These are phyloP conservation scores for Xylophagus ater DNA, from an alignment of 2,888 invertebrate species.

Conservation along the genomic window DNA sequence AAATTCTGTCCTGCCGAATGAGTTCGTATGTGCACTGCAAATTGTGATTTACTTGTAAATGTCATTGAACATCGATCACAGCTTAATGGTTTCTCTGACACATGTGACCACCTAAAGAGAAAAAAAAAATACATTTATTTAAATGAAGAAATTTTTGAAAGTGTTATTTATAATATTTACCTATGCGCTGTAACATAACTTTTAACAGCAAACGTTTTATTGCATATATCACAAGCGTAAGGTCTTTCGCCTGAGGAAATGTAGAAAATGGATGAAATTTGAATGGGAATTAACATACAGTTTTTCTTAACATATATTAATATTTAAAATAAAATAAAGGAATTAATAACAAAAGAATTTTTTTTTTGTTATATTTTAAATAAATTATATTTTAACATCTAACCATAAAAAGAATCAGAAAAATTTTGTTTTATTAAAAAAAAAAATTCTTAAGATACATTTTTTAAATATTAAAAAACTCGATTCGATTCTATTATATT, in stretches of 20 bases:
- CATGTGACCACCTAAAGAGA: constrained; percentile 56
- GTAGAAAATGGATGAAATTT: constrained; percentile 3
- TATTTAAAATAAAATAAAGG: neutral
- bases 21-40: constrained; percentile 63
- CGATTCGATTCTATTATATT: constrained; percentile 19
- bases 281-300: no score
- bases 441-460: constrained; percentile 7
- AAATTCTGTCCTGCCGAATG: constrained; percentile 58
- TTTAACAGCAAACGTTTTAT: constrained; percentile 69
- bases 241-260: constrained; percentile 54
- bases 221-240: constrained; percentile 67
- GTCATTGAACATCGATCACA: constrained; percentile 63
- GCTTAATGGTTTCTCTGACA: constrained; percentile 60
- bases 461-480: constrained; percentile 8
- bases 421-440: neutral
- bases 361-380: neutral
- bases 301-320: no score
- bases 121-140: neutral
- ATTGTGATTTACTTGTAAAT: constrained; percentile 63
- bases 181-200: constrained; percentile 70
- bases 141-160: neutral
- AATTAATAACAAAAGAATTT: neutral
- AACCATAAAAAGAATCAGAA: constrained; percentile 19
- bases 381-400: constrained; percentile 5
- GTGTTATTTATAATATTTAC: constrained; percentile 26